Evolutionary conservation across 2,888 invertebrate genomes (phyloP), one percentile per base, ranked within the genome.

Genomic region (Trichogramma evanescens): DNA sequence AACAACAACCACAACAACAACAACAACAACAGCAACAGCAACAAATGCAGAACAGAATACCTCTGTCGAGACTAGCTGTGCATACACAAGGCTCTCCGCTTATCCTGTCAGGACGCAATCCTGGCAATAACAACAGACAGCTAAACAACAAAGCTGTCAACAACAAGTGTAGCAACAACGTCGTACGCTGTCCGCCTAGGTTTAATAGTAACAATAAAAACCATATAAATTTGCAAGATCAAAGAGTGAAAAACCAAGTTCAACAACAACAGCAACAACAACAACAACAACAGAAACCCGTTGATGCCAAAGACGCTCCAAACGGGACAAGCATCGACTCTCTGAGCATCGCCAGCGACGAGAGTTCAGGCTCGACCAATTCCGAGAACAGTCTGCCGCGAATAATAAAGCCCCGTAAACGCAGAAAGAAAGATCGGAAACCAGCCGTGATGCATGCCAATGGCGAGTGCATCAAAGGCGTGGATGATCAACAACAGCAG

Each of bases 341-440:
- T 69, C 80, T 87, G 71, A 88, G 88, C 79, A 86, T 88, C 69
- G 85, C 87, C 63, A 89, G 89, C 78, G 89, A 89, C 77, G 89
- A 89, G 80, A 88, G 89, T 79, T 87, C 87, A 68, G 85, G 86
- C 61, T 80, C 81, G 5, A 80, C 79, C 65, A 81, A 81, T 61
- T 83, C 87, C 7, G 91, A 90, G 74, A 89, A 88, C 66, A 89
- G 89, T 79, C 80, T 93, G 72, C 93, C 93, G 66, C 83, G 93
- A 69, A 92, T 93, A 66, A 93, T 93, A 71, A 93, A 93, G 77
- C 93, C 93, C 5, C 82, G 93, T 54, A 93, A 93, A 76, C 84
- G 93, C 56, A 86, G 93, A 74, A 93, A 93, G 86, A 93, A 93
- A 79, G 93, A 93, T 75, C 83, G 91, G 68, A 90, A 91, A 79